Base-by-base conservation (phyloP, 2,888 invertebrate genomes). In the Callyntrura guangdongensis region DNA sequence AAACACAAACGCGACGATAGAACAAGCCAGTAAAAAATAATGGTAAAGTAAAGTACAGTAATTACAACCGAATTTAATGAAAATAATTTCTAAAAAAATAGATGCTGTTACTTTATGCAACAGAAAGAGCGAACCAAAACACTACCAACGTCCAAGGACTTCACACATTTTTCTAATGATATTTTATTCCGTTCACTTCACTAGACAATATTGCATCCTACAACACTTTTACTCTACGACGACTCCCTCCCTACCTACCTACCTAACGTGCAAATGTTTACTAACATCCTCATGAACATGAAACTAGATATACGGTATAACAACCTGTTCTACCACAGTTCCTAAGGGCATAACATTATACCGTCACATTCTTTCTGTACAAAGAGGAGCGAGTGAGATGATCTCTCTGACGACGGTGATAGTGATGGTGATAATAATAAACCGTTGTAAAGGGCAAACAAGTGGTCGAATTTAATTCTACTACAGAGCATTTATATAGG, bases 251-350 rank as follows among this genome's bases (percentile, higher is more conserved):
- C 81, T 87, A 64, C 36, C 64, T 83, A 84, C 49, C 84, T 67
- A 85, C 53, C 61, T 86, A 90, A 90, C 86, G 90, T 90, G 90
- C 86, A 81, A 90, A 90, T 90, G 90, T 90, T 90, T 90, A 90
- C 90, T 90, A 86, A 90, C 81, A 90, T 64, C 17, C 1, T 36
- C 36, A 79, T 61, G 61, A 82, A 47, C 67, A 79, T 53, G 64
- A 79, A 69, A 85, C 53, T n/a, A 69, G 74, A 56, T 47, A 85
- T 25, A 86, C 25, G 72, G 56, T 11, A 81, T 79, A 53, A 85
- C 89, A 90, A 90, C 90, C 90, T 90, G 90, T 90, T 90, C 85
- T 90, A 17, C 77, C 84, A 82, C 69, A 77, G 47, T 74, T 64
- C 90, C 90, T 85, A 69, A 90, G 90, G 90, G 90, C 90, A 90